Conservation (phyloP, 2,888 invertebrate genomes). For the Sericinus montela region DNA sequence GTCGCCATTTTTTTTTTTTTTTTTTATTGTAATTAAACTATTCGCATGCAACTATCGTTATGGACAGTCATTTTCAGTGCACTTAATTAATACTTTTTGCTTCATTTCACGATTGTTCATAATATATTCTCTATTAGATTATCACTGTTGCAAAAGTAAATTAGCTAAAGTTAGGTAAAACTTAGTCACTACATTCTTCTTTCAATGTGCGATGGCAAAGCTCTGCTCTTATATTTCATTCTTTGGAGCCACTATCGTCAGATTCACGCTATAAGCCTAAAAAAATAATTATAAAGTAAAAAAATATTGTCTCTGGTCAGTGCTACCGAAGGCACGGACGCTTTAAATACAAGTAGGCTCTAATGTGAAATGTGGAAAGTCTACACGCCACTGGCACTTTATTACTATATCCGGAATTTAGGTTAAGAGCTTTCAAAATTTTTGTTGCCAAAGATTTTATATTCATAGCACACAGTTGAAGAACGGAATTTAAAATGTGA, state of each 20-base stretch:
- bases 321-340: not conserved
- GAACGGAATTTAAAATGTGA: conserved; percentile 3
- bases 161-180: no score
- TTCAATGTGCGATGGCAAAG: no score
- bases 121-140: no score
- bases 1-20: conserved; percentile 8
- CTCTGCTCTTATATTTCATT: no score
- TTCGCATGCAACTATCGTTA: conserved; percentile 10
- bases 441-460: conserved; percentile 20
- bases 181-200: no score
- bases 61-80: not conserved
- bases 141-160: no score
- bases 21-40: conserved; percentile 8
- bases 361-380: conserved; percentile 11
- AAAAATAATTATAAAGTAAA: not conserved
- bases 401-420: conserved; percentile 16
- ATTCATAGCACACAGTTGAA: conserved; percentile 16
- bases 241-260: no score
- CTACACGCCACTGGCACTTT: conserved; percentile 14
- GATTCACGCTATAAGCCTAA: no score
- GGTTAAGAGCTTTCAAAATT: conserved; percentile 18
- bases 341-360: conserved; percentile 12
- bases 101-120: no score
- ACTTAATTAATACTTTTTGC: no score
- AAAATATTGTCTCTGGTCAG: not conserved